These are phyloP conservation scores for Archivesica marissinica DNA, from an alignment of 1,140 invertebrate species.

Conservation along the genomic window DNA sequence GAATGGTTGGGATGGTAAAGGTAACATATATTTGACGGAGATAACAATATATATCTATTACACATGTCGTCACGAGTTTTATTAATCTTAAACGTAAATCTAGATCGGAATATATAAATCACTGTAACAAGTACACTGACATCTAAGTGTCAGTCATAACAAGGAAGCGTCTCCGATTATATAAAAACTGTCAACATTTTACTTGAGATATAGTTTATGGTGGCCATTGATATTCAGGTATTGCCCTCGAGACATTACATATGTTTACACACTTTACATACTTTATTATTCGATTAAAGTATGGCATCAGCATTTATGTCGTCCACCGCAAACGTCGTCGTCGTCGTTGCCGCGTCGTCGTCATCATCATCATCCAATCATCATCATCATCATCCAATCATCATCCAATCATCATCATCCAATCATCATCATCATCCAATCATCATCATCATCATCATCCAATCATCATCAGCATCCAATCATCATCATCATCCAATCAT, in stretches of 20 bases:
- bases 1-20: too few relatives aligned
- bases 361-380: neutral
- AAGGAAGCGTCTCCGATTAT: constrained; percentile 10
- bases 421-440: too few relatives aligned
- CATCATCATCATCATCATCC: too few relatives aligned
- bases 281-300: neutral
- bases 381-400: too few relatives aligned
- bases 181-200: constrained; percentile 7
- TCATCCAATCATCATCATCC: too few relatives aligned
- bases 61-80: too few relatives aligned
- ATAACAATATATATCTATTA: too few relatives aligned
- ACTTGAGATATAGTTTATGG: neutral
- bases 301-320: neutral
- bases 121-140: neutral
- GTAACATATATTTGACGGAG: too few relatives aligned
- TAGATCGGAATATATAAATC: too few relatives aligned
- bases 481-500: too few relatives aligned
- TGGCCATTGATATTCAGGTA: neutral
- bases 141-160: neutral
- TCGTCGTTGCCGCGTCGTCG: neutral
- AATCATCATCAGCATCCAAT: too few relatives aligned
- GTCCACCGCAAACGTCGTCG: neutral
- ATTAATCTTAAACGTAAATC: too few relatives aligned
- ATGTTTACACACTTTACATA: neutral
- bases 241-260: neutral